Base-by-base conservation (phyloP, 2,888 invertebrate species). In the Andrena praecox region DNA sequence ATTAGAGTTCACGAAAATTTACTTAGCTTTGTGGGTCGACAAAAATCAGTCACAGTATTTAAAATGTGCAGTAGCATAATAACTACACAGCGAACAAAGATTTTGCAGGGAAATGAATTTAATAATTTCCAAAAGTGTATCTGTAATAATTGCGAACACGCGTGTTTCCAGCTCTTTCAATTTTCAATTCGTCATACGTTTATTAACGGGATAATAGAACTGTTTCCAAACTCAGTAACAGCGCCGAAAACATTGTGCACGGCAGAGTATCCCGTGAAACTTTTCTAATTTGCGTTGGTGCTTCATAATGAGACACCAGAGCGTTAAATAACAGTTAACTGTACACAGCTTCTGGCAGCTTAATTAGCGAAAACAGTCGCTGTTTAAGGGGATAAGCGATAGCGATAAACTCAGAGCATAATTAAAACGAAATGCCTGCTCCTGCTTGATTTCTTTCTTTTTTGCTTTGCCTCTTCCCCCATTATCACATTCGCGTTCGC, bases 221-320 rank as follows among this genome's bases (percentile, higher is more conserved):
- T 20, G 67, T n/a, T n/a, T 20, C 31, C 3, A 5, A 48, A 54
- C 29, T 54, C 35, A 27, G n/a, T 48, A 42, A 24, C 35, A 2
- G 16, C 24, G 12, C 24, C 42, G 60, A 35, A 54, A 60, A 66
- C 33, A 77, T 64, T 52, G 20, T 10, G 20, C 67, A 8, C 4
- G 24, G 5, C 12, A 27, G n/a, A 63, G 54, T 48, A 54, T 54
- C 27, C 5, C 75, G 54, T 8, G 68, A 52, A 80, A 80, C 68
- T 80, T 82, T 67, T 78, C 59, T 69, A 78, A 81, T 73, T 81
- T 81, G 48, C 48, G 27, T 31, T 63, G 69, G 54, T 71, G 48
- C 54, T 68, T 31, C 62, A 27, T 76, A 78, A 78, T 48, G 67
- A 78, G 52, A 62, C 56, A 27, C 52, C 12, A 10, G 1, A 8